Evolutionary conservation across 2,797 vertebrate species (phyloP), one percentile per base, ranked within the genome.

Genomic region (Luscinia megarhynchos): DNA sequence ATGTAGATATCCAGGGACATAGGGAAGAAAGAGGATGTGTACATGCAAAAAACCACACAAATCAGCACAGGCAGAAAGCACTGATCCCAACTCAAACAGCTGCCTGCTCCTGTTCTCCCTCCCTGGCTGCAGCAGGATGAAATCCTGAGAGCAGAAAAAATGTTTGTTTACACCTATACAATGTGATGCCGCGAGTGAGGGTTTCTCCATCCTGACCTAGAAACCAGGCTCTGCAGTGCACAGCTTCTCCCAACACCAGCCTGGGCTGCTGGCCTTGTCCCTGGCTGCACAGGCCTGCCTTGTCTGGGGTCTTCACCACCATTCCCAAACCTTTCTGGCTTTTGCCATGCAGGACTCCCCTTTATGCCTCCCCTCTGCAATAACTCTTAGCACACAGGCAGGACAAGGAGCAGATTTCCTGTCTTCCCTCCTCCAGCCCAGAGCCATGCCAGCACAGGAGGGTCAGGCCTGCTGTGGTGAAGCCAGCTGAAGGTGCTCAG

Each of bases 291-390:
- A 38, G 38, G 38, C 38, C 38, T 38, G 38, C 38, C 38, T 38
- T 38, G 11, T 38, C 38, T 38, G 38, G 38, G 38, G 38, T 38
- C 38, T 38, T 38, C 11, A 38, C 10, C 38, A 10, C 10, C 10
- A 38, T 38, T 38, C 38, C 38, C 38, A 38, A 5, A 0, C 0
- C 0, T 17, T 53, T 54, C 32, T 62, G 38, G 17, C 27, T 62
- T 61, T 53, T 32, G 17, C 38, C 27, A 9, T 26, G 57, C 22
- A 45, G 48, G 27, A 13, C 15, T 62, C 40, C 27, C 27, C 18
- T 18, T 32, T 9, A 45, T 38, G 57, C 14, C 27, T 61, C 40
- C 6, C 17, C 46, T 45, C 17, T 53, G 66, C 11, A 10, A 6
- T 7, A 36, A 14, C 46, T 53, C 48, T 9, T 11, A 18, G 27